These are phyloP conservation scores for Chrysodeixis includens DNA, from an alignment of 2,888 invertebrate species.

Conservation along the genomic window DNA sequence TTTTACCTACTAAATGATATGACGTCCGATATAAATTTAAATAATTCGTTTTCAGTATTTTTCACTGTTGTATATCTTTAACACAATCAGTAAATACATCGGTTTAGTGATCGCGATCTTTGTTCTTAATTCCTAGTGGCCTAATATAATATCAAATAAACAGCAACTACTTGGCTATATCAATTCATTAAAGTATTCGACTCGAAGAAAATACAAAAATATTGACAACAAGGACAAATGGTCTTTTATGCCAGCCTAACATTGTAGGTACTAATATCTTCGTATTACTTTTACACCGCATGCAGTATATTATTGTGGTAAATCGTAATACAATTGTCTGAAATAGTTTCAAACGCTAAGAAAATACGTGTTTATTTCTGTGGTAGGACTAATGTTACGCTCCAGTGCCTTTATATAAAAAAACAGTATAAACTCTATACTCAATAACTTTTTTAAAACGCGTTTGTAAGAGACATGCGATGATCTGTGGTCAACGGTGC, in stretches of 20 bases:
- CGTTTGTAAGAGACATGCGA: too few species aligned
- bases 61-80: too few species aligned
- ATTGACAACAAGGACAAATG: background rate
- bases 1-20: background rate
- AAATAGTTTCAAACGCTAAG: conserved; percentile 9
- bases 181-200: too few species aligned
- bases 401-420: conserved; percentile 15
- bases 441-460: background rate
- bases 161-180: too few species aligned
- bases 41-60: too few species aligned
- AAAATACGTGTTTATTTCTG: conserved; percentile 22
- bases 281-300: background rate
- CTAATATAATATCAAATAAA: too few species aligned
- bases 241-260: background rate
- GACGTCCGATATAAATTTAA: background rate
- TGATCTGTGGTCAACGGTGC: too few species aligned
- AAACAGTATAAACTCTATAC: background rate
- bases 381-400: conserved; percentile 33
- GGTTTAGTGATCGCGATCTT: too few species aligned
- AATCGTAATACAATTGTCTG: conserved; percentile 16
- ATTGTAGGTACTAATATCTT: background rate
- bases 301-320: background rate
- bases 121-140: too few species aligned
- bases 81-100: too few species aligned
- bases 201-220: background rate